These are phyloP conservation scores for Drosophila parthenogenetica DNA, from an alignment of 2,888 invertebrate species.

Conservation along the genomic window DNA sequence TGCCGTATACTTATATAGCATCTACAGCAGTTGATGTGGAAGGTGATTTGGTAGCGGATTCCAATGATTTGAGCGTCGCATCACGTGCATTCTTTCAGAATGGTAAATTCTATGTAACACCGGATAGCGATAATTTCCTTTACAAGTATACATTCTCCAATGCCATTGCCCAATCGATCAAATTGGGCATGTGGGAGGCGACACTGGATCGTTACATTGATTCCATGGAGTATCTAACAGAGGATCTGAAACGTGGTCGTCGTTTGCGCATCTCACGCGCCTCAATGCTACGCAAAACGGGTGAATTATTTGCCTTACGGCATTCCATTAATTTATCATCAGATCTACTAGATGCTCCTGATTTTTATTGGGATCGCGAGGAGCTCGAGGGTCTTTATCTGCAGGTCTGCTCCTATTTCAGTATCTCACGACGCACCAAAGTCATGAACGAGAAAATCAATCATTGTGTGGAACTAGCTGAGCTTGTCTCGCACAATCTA, in stretches of 20 bases:
- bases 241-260: slow-evolving; percentile 91
- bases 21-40: slow-evolving; percentile 82
- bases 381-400: slow-evolving; percentile 94
- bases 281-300: slow-evolving; percentile 91
- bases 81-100: slow-evolving; percentile 83
- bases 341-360: slow-evolving; percentile 96
- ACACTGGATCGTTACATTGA: slow-evolving; percentile 93
- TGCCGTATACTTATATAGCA: slow-evolving; percentile 90
- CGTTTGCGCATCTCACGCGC: slow-evolving; percentile 87
- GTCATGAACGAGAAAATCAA: slow-evolving; percentile 98
- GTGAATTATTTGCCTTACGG: slow-evolving; percentile 94
- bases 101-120: slow-evolving; percentile 82
- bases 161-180: slow-evolving; percentile 96
- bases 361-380: slow-evolving; percentile 99
- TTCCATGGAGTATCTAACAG: slow-evolving; percentile 92
- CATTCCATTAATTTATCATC: slow-evolving; percentile 97
- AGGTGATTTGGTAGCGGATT: slow-evolving; percentile 80
- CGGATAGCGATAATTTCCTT: slow-evolving; percentile 87
- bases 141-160: slow-evolving; percentile 98
- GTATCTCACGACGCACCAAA: slow-evolving; percentile 93
- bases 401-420: slow-evolving; percentile 93
- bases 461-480: slow-evolving; percentile 96
- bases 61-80: slow-evolving; percentile 75
- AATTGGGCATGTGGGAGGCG: slow-evolving; percentile 97
- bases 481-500: slow-evolving; percentile 94